Base-by-base conservation (phyloP, 2,888 invertebrate species). In the Caenorhabditis sinica region DNA sequence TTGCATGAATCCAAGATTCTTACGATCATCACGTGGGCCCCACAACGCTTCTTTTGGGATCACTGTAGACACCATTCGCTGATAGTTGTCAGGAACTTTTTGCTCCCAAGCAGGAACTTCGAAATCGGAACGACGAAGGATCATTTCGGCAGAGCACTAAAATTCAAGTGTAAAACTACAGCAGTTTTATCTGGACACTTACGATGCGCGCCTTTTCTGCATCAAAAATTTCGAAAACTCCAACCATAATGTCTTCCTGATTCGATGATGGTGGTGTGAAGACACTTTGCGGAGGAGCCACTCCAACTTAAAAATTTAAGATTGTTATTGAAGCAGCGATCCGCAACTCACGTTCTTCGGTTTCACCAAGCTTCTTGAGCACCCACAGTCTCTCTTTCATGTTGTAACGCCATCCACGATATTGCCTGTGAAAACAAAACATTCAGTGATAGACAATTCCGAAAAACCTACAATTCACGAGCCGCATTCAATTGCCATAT, bases 401-500 rank as follows among this genome's bases (percentile, higher is more conserved):
- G 20, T 81, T 58, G 69, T 51, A 85, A 15, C 81, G 68, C 85
- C 85, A 85, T 5, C 81, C 81, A 36, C 85, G 85, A 36, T 36
- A 73, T 30, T 79, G 79, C 15, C 84, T 84, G 56, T 20, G 72
- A 69, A 40, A 23, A 4, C 2, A 2, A 20, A 23, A 43, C 4
- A 4, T 15, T 20, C 17, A 11, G 30, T 23, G 25, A 45, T 25
- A 43, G 1, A 61, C 17, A 0, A 25, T 6, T 30, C 20, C 20
- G 2, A 30, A 74, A n/a, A 43, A 13, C 66, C n/a, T 56, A 85
- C 85, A 85, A 56, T 66, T 85, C 85, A 20, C 81, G 81, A 36
- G 85, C 81, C 0, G 85, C 81, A 15, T 81, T 81, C 58, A 81
- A 15, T 45, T 85, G 85, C 85, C 85, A 85, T 2, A 81, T 25